Conservation (phyloP, 2,113 vertebrate genomes). For the Mustela lutreola region DNA sequence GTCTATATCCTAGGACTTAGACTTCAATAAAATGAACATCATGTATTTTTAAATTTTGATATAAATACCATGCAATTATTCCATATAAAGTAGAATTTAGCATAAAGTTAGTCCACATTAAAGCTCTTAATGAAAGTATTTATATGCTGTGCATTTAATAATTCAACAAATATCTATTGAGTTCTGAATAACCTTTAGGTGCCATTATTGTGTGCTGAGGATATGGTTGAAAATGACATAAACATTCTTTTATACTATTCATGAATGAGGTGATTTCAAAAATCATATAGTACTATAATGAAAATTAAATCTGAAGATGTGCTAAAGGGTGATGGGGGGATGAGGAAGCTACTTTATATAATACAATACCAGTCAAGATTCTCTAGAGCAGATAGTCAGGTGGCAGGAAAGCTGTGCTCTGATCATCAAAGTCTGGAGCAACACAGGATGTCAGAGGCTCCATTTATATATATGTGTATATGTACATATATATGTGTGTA, state of each 20-base stretch:
- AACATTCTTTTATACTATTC: not conserved
- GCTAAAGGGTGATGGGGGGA: not conserved
- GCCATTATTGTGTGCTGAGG: not conserved
- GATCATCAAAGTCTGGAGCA: not conserved
- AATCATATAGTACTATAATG: not conserved
- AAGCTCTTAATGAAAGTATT: conserved; percentile 37
- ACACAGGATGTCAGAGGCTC: not conserved
- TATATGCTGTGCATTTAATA: not conserved
- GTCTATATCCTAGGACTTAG: not conserved
- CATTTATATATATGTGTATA: no score
- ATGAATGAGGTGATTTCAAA: not conserved
- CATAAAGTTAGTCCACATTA: not conserved
- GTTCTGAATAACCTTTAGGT: not conserved
- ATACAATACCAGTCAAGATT: not conserved
- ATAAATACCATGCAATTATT: not conserved
- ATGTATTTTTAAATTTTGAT: not conserved
- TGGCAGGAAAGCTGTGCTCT: not conserved
- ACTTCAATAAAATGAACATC: not conserved
- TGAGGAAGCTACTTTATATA: not conserved
- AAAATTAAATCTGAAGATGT: not conserved
- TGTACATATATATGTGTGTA: no score
- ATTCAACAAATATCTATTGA: conserved; percentile 31
- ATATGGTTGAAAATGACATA: not conserved
- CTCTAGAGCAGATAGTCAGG: not conserved
- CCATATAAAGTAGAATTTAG: not conserved